A percentile compares a stretch with the other conserved stretches of the same genome.
Conservation (phyloP, 2,797 vertebrate genomes). For the Setipinna tenuifilis region DNA sequence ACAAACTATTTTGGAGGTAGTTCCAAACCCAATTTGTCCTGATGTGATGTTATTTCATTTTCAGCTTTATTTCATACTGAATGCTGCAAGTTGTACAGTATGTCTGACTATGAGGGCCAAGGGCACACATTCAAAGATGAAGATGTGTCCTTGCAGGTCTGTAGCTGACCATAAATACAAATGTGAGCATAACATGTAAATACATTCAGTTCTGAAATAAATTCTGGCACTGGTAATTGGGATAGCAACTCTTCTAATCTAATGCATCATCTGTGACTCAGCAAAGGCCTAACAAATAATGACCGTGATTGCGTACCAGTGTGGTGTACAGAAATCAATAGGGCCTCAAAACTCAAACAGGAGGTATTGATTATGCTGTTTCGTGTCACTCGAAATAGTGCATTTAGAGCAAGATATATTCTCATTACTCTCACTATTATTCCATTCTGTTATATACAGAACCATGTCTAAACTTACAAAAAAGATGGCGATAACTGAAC, state of each 20-base stretch:
- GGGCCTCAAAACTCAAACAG: conserved; percentile 34
- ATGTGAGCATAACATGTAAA: neutral
- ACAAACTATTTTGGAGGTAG: neutral
- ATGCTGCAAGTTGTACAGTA: neutral
- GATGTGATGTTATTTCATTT: neutral
- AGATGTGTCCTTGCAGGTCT: neutral
- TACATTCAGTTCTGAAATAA: neutral
- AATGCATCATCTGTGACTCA: neutral
- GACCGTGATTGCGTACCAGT: conserved; percentile 47
- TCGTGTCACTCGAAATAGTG: conserved; percentile 39
- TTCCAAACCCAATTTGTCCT: neutral
- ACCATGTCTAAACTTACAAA: neutral
- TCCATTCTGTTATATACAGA: neutral
- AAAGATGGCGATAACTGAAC: neutral
- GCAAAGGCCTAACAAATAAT: conserved; percentile 44
- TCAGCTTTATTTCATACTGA: neutral
- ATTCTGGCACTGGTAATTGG: neutral
- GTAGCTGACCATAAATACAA: neutral
- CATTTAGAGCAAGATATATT: neutral
- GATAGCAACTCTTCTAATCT: neutral
- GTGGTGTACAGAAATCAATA: conserved; percentile 46
- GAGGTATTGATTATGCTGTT: conserved; percentile 28
- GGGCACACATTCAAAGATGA: neutral
- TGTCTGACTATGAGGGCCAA: neutral
- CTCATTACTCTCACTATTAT: neutral